Percentiles rank a stretch among this genome's conserved stretches.
Conservation (phyloP, 2,113 vertebrate genomes). For the Clinocottus analis region DNA sequence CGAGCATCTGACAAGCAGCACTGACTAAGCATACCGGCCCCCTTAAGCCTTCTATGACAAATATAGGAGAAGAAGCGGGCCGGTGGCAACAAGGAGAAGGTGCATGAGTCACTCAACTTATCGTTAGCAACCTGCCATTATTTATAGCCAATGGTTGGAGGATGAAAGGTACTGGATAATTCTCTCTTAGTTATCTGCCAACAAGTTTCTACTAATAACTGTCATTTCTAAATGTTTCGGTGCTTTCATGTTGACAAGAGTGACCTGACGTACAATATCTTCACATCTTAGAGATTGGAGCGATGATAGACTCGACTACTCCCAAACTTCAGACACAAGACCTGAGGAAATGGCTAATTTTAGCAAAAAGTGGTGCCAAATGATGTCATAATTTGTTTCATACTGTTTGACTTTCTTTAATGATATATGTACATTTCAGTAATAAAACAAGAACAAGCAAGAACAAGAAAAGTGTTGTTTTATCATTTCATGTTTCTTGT, state of each 20-base stretch:
- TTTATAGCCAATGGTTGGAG: constrained; percentile 64
- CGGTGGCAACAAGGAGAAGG: constrained; percentile 56
- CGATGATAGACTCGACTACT: constrained; percentile 28
- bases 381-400: neutral
- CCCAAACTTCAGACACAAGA: constrained; percentile 38
- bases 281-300: constrained; percentile 48
- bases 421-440: constrained; percentile 7
- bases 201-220: constrained; percentile 72
- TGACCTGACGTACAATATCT: constrained; percentile 48
- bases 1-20: constrained; percentile 10
- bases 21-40: constrained; percentile 2
- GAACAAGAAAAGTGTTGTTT: constrained; percentile 7
- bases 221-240: constrained; percentile 66
- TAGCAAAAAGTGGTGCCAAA: constrained; percentile 4
- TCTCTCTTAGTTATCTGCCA: constrained; percentile 74
- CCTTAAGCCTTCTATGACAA: constrained; percentile 50
- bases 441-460: too few species aligned
- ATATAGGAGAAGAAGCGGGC: constrained; percentile 61
- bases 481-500: constrained; percentile 10
- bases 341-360: constrained; percentile 33
- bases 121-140: constrained; percentile 79
- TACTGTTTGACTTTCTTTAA: constrained; percentile 10
- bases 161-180: constrained; percentile 68
- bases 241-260: constrained; percentile 56
- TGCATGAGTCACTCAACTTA: constrained; percentile 70